Evolutionary conservation across 2,888 invertebrate species (phyloP).

Genomic region (Leptarthrus brevirostris): DNA sequence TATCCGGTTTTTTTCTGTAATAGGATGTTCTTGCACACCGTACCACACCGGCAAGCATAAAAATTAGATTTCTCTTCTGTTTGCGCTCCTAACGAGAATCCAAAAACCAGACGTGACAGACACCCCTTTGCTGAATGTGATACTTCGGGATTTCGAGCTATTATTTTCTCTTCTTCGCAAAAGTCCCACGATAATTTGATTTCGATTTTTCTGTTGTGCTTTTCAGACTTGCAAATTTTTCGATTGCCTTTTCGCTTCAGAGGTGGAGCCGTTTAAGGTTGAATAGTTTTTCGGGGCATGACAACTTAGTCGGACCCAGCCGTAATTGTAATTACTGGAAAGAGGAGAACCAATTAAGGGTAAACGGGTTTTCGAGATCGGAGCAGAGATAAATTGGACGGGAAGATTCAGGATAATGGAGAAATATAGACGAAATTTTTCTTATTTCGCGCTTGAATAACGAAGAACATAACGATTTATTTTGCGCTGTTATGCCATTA

Average conservation of each 20-base stretch:
- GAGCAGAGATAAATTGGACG: too few species aligned
- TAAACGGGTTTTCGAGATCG: too few species aligned
- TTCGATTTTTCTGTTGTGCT: slow-evolving; percentile 45
- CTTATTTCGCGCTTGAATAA: too few species aligned
- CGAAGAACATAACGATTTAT: too few species aligned
- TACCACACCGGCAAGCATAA: slow-evolving; percentile 33
- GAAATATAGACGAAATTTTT: too few species aligned
- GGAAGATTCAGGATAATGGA: too few species aligned
- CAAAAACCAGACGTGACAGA: slow-evolving; percentile 48
- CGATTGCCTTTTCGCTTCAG: not conserved
- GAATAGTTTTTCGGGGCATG: slow-evolving; percentile 10
- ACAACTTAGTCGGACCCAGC: not conserved
- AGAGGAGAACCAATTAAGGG: slow-evolving; percentile 19
- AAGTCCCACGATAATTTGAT: slow-evolving; percentile 42
- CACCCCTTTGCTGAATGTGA: slow-evolving; percentile 36
- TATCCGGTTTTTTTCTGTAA: slow-evolving; percentile 14
- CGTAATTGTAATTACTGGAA: slow-evolving; percentile 23
- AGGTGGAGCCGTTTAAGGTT: not conserved
- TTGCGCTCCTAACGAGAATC: slow-evolving; percentile 43
- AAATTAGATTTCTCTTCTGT: slow-evolving; percentile 44
- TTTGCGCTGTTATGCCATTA: too few species aligned
- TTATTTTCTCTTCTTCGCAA: slow-evolving; percentile 28
- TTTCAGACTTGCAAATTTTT: slow-evolving; percentile 43
- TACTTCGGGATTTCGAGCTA: slow-evolving; percentile 27
- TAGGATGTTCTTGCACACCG: not conserved